Evolutionary conservation across 2,888 invertebrate genomes (phyloP), one percentile per base, ranked within the genome.

Genomic region (Hyalella azteca): DNA sequence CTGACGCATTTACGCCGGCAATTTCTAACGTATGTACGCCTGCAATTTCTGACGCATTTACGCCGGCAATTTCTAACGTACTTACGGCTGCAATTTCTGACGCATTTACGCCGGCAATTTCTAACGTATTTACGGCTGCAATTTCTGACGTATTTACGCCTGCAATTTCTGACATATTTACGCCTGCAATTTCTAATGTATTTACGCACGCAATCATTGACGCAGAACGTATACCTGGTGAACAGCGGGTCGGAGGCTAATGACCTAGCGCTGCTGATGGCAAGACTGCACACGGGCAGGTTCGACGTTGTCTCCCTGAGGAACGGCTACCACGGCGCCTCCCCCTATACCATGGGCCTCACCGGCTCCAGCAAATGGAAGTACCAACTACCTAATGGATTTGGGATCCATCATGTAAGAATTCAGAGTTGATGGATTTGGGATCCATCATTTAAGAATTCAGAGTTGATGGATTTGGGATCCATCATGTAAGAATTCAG

Each of bases 191-290:
- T n/a, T n/a, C n/a, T n/a, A n/a, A n/a, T n/a, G n/a, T n/a, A n/a
- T n/a, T n/a, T n/a, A n/a, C n/a, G n/a, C n/a, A n/a, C n/a, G n/a
- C n/a, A n/a, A n/a, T 60, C 22, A 13, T 7, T 9, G 13, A 87
- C 86, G 26, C 87, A 95, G 94, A 93, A 94, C 39, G 94, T 95
- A 2, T 97, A 96, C 87, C 92, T 98, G 86, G 94, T 96, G 0
- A 98, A 98, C 88, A 98, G 97, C 86, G 98, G 98, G 0, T 95
- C 96, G 5, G 98, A 99, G 89, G 98, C 98, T 0, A 98, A 98
- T 87, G 98, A 99, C 87, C 89, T 99, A 81, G 98, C 98, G 0
- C 90, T 95, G 85, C 87, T 96, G 41, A 90, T 99, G 88, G 94
- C 97, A 0, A 91, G 97, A 86, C 88, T 94, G 0, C 92, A 96